These are phyloP conservation scores for Polyodon spathula DNA, from an alignment of 2,113 vertebrate species.

Conservation along the genomic window DNA sequence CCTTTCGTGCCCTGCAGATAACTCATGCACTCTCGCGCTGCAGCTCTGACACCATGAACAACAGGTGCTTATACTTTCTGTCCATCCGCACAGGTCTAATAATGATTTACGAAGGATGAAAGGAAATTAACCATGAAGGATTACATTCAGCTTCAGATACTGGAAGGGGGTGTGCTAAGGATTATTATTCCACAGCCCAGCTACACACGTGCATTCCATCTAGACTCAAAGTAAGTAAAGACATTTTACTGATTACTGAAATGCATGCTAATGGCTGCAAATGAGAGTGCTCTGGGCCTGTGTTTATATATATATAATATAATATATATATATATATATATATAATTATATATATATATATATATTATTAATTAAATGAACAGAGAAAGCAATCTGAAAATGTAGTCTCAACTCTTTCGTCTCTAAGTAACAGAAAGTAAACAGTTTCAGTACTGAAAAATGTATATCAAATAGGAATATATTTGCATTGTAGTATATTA, in stretches of 20 bases:
- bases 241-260: background rate
- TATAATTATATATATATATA: no score
- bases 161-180: slow-evolving; percentile 13
- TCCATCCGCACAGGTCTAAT: slow-evolving; percentile 37
- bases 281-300: no score
- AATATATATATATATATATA: no score
- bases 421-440: no score
- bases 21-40: background rate
- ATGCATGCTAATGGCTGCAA: no score
- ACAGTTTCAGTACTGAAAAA: no score
- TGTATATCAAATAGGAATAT: no score
- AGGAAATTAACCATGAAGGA: slow-evolving; percentile 41
- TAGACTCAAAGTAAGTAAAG: background rate
- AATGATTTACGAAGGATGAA: slow-evolving; percentile 40
- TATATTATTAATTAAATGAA: no score
- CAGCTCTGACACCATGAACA: slow-evolving; percentile 35
- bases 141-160: slow-evolving; percentile 32
- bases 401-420: no score
- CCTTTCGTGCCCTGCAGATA: background rate
- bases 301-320: no score
- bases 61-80: slow-evolving; percentile 47
- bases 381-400: no score
- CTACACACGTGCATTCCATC: background rate
- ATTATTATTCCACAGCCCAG: background rate
- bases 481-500: no score